Conservation (phyloP, 2,113 vertebrate genomes). For the Trogon melanurus region DNA sequence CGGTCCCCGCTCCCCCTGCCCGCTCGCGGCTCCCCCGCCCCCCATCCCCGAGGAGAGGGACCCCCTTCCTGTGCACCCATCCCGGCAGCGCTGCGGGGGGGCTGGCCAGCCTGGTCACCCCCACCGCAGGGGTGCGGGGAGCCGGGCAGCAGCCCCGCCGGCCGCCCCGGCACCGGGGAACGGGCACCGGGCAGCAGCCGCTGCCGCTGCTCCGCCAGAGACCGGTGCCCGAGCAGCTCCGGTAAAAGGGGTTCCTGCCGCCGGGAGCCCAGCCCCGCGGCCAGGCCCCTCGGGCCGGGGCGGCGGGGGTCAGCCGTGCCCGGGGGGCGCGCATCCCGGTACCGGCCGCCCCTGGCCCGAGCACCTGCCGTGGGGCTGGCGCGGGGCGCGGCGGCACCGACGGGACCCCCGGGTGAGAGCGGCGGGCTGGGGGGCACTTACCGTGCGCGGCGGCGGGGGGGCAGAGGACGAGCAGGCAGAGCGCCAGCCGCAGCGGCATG, state of each 20-base stretch:
- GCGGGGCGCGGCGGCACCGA: background rate
- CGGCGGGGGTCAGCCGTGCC: background rate
- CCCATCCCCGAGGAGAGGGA: background rate
- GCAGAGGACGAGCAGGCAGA: background rate
- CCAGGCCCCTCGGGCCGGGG: background rate
- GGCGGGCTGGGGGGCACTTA: background rate
- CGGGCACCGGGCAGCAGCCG: background rate
- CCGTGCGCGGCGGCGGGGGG: background rate
- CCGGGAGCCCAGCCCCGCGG: background rate
- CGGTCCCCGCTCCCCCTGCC: background rate
- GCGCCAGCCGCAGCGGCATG: slow-evolving; percentile 1
- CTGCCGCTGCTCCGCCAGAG: background rate
- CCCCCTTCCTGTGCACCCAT: too few species aligned
- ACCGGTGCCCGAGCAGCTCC: background rate
- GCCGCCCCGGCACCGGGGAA: background rate
- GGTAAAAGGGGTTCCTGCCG: background rate
- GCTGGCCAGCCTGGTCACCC: too few species aligned
- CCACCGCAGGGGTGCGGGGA: too few species aligned
- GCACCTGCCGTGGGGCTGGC: background rate
- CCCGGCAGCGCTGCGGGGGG: too few species aligned
- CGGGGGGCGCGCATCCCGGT: background rate
- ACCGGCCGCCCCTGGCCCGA: background rate
- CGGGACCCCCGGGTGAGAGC: background rate
- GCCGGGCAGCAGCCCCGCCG: too few species aligned
- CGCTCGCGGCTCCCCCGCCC: background rate